Evolutionary conservation across 2,113 vertebrate genomes (phyloP).

Genomic region (Cephalophus harveyi): DNA sequence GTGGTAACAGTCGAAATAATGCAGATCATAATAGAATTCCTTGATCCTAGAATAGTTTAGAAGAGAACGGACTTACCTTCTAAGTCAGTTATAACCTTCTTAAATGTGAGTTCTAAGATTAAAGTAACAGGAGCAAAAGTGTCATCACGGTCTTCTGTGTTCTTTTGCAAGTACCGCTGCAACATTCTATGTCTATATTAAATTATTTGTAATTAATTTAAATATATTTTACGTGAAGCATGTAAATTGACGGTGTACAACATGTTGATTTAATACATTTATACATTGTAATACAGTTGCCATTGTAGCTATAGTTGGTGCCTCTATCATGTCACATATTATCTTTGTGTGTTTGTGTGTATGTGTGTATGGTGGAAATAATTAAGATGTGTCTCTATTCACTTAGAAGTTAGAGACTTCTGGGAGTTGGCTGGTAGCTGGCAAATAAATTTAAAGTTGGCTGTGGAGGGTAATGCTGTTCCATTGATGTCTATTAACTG

Average conservation of each 20-base stretch:
- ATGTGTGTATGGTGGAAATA: not conserved
- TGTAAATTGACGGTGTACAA: not conserved
- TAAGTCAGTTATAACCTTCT: not conserved
- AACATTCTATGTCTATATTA: not conserved
- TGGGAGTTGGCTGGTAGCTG: not conserved
- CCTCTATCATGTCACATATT: not conserved
- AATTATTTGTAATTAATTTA: not conserved
- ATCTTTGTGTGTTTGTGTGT: not conserved
- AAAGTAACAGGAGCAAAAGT: not conserved
- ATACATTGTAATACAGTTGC: not conserved
- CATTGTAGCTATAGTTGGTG: not conserved
- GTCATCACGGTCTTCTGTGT: not conserved
- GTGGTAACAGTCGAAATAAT: not conserved
- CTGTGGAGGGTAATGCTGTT: not conserved
- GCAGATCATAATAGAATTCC: not conserved
- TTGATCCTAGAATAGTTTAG: not conserved
- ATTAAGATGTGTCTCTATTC: not conserved
- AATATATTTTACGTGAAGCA: not conserved
- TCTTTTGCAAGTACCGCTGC: not conserved
- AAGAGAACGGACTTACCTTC: not conserved
- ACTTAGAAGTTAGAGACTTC: not conserved
- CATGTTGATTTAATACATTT: not conserved
- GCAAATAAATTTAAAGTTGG: not conserved
- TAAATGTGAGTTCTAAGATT: not conserved
- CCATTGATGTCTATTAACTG: not conserved